Evolutionary conservation across 1,140 invertebrate species (phyloP).

Genomic region (Triops longicaudatus): DNA sequence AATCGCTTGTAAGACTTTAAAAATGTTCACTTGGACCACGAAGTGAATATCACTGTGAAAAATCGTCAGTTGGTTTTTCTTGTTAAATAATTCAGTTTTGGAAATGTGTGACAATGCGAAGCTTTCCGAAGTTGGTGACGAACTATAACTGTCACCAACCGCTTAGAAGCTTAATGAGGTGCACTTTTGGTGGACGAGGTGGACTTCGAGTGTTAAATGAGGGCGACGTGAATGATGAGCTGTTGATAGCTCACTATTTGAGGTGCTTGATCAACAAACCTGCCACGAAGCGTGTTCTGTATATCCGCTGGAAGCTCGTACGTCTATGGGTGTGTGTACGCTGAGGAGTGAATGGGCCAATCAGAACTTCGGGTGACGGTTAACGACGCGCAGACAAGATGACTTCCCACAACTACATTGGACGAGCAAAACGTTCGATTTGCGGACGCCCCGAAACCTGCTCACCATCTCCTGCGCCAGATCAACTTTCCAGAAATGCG

Average conservation of each 20-base stretch:
- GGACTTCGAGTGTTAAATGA: neutral
- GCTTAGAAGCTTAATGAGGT: no score
- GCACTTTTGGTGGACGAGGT: no score
- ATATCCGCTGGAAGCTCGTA: neutral
- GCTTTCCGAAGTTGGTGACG: neutral
- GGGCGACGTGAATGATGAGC: neutral
- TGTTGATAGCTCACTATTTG: neutral
- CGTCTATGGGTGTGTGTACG: neutral
- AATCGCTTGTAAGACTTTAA: no score
- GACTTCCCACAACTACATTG: conserved; percentile 4
- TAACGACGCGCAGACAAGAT: neutral
- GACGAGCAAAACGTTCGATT: neutral
- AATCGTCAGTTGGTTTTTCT: no score
- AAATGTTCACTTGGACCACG: no score
- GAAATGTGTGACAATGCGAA: neutral
- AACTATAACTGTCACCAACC: neutral
- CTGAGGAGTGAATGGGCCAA: neutral
- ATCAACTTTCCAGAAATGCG: no score
- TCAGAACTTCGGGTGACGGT: neutral
- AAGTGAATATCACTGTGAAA: no score
- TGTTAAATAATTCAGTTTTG: no score
- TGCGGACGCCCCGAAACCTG: neutral
- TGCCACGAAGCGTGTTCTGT: no score
- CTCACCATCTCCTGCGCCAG: neutral
- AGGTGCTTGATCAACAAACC: conserved; percentile 4